A percentile compares a stretch with the other conserved stretches of the same genome.
Conservation (phyloP, 2,113 vertebrate species). For the Myrmecophaga tridactyla region DNA sequence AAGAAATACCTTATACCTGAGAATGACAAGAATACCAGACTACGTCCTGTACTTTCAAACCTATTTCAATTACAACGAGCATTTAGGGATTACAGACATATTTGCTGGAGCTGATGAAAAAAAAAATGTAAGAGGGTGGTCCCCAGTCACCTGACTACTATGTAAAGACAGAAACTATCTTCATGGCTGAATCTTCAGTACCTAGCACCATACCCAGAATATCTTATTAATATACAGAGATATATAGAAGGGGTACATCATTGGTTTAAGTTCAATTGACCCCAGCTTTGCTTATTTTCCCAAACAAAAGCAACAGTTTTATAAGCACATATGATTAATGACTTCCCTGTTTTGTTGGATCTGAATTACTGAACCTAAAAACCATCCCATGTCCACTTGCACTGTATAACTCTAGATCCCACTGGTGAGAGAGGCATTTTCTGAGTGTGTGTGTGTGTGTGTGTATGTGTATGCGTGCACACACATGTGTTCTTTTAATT, state of each 20-base stretch:
- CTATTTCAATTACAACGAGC: background rate
- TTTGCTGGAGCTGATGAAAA: background rate
- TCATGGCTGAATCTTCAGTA: background rate
- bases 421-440: background rate
- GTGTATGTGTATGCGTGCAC: too few relatives aligned
- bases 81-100: background rate
- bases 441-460: background rate
- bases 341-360: background rate
- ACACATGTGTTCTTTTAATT: too few relatives aligned
- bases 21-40: background rate
- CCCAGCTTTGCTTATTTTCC: background rate
- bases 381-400: background rate
- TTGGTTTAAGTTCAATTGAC: background rate
- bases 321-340: background rate
- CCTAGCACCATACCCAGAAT: background rate
- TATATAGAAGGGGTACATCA: background rate
- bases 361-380: constrained; percentile 7
- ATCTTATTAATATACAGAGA: background rate
- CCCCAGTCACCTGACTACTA: background rate
- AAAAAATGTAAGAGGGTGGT: background rate
- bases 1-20: background rate
- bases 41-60: background rate
- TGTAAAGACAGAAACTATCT: background rate
- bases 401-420: background rate
- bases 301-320: background rate